Evolutionary conservation across 1,140 invertebrate genomes (phyloP).

Genomic region (Myzus persicae): DNA sequence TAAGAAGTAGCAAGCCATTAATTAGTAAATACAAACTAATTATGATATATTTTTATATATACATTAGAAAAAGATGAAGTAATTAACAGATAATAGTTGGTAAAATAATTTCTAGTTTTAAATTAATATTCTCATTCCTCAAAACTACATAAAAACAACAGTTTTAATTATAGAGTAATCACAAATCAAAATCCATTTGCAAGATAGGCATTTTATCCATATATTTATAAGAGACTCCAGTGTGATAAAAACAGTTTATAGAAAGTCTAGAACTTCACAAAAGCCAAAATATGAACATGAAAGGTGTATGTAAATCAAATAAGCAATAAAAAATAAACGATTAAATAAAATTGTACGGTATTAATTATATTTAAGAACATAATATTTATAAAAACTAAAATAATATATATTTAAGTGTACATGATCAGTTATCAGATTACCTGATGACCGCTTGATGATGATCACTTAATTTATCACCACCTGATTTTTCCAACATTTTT

Average conservation of each 20-base stretch:
- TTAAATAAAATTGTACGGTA: background rate
- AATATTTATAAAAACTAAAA: conserved; percentile 18
- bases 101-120: background rate
- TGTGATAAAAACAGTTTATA: background rate
- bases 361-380: conserved; percentile 11
- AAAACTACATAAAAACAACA: background rate
- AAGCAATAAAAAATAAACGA: background rate
- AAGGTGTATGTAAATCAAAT: conserved; percentile 2
- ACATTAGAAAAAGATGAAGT: conserved; percentile 1
- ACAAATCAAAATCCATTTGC: background rate
- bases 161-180: background rate
- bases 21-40: background rate
- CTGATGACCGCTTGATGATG: conserved; percentile 52
- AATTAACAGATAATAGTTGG: no score
- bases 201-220: background rate
- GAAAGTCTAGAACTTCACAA: background rate
- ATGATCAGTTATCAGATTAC: conserved; percentile 15
- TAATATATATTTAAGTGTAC: background rate
- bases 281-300: background rate
- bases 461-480: conserved; percentile 23
- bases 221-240: background rate
- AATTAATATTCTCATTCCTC: background rate
- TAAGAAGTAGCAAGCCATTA: background rate
- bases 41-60: background rate
- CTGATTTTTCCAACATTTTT: conserved; percentile 13